These are phyloP conservation scores for Ophiothrix spiculata DNA, from an alignment of 35 echinoderm and acorn worm genomes.

Conservation along the genomic window DNA sequence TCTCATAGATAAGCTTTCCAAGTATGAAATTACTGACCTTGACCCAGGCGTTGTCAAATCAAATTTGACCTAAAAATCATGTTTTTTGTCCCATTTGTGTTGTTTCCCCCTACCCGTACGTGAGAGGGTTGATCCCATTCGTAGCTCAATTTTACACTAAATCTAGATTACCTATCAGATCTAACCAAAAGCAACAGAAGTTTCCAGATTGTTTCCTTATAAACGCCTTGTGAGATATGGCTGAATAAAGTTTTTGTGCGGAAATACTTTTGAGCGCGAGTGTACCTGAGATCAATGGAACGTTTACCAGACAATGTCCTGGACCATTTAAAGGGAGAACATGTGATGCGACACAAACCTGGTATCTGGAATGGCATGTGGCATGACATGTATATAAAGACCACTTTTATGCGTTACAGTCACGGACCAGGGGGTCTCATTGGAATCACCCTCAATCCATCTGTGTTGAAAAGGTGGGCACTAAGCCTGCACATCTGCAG, in stretches of 20 bases:
- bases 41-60: constrained; percentile 23
- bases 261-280: too few relatives aligned
- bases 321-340: constrained; percentile 6
- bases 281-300: constrained; percentile 40
- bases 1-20: too few relatives aligned
- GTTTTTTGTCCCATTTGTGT: too few relatives aligned
- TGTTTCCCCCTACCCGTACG: too few relatives aligned
- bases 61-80: too few relatives aligned
- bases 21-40: constrained; percentile 45
- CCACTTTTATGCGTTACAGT: constrained; percentile 61
- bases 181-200: too few relatives aligned
- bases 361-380: constrained; percentile 28
- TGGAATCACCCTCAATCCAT: constrained; percentile 46
- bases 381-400: constrained; percentile 54
- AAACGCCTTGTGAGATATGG: too few relatives aligned
- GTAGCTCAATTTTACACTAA: too few relatives aligned
- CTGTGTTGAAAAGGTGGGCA: constrained; percentile 42
- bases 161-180: too few relatives aligned
- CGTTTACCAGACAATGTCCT: constrained; percentile 23
- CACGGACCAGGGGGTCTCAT: constrained; percentile 35
- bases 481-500: constrained; percentile 28
- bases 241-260: too few relatives aligned
- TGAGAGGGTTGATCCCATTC: too few relatives aligned
- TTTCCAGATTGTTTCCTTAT: too few relatives aligned
- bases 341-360: constrained; percentile 21